Evolutionary conservation across 2,888 invertebrate genomes (phyloP).

Genomic region (Calliphora vomitoria): DNA sequence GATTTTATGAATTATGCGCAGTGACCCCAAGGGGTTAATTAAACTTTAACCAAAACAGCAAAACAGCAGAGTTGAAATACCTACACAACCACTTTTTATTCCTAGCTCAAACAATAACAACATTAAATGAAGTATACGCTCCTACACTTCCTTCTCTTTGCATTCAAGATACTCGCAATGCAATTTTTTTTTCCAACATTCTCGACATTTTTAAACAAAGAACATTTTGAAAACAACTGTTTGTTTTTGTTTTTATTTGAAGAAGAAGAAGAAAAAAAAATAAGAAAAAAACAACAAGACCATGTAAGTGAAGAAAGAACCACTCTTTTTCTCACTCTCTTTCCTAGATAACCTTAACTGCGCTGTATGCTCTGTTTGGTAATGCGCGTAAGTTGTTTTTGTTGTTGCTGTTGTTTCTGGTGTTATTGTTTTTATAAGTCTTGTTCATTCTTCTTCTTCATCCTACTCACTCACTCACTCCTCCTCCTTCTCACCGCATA

Average conservation of each 20-base stretch:
- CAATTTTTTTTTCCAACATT: slow-evolving; percentile 28
- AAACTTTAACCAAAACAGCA: no score
- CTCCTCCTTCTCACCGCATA: background rate
- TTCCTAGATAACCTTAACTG: slow-evolving; percentile 63
- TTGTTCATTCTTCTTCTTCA: slow-evolving; percentile 26
- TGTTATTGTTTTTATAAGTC: slow-evolving; percentile 42
- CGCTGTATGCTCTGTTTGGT: slow-evolving; percentile 69
- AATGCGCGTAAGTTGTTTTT: slow-evolving; percentile 61
- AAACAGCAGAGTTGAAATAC: no score
- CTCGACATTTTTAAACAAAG: slow-evolving; percentile 42
- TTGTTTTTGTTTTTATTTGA: slow-evolving; percentile 50
- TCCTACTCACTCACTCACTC: background rate
- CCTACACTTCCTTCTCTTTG: slow-evolving; percentile 1
- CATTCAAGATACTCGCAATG: background rate
- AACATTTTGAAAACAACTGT: slow-evolving; percentile 38
- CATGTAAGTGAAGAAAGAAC: slow-evolving; percentile 42
- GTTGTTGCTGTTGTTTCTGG: slow-evolving; percentile 41
- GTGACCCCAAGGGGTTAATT: no score
- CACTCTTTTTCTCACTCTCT: slow-evolving; percentile 61
- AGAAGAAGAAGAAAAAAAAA: background rate
- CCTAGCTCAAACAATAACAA: background rate
- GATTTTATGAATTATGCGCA: no score
- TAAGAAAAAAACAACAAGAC: slow-evolving; percentile 18
- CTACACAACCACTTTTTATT: no score
- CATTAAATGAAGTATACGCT: background rate